A percentile compares a stretch with the other conserved stretches of the same genome.
Conservation (phyloP, 53 echinoderm and acorn worm genomes). For the Echinometra lucunter region DNA sequence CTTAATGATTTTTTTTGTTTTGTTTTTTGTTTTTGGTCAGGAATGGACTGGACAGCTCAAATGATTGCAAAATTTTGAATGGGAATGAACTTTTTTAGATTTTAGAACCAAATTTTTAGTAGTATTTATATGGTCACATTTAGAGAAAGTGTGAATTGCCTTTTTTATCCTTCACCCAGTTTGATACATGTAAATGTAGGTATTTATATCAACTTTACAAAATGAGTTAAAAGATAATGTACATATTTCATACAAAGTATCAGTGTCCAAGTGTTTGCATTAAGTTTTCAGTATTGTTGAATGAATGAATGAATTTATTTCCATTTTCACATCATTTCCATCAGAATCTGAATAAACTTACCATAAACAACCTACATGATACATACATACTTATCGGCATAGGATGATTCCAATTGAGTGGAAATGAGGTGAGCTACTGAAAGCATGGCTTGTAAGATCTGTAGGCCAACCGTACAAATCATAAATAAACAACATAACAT, state of each 20-base stretch:
- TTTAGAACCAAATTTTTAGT: conserved; percentile 13
- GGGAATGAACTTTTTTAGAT: not conserved
- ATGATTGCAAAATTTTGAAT: not conserved
- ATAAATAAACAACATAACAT: too few relatives aligned
- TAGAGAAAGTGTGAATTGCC: not conserved
- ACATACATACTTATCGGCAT: too few relatives aligned
- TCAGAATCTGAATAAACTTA: too few relatives aligned
- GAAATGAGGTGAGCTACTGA: too few relatives aligned
- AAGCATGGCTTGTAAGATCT: too few relatives aligned
- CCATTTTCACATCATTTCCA: too few relatives aligned
- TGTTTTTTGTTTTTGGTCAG: too few relatives aligned
- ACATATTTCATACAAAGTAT: conserved; percentile 39
- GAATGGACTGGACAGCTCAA: conserved; percentile 27
- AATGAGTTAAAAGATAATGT: conserved; percentile 39
- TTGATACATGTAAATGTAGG: conserved; percentile 47
- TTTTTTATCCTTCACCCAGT: not conserved
- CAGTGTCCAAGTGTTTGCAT: not conserved
- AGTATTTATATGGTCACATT: not conserved
- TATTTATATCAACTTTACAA: conserved; percentile 47
- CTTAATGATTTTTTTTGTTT: too few relatives aligned
- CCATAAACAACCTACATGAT: too few relatives aligned
- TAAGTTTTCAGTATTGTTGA: not conserved
- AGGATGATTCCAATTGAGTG: too few relatives aligned
- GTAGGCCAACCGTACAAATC: too few relatives aligned
- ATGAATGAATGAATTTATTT: too few relatives aligned